Base-by-base conservation (phyloP, 1,140 invertebrate species). In the Bombus vancouverensis region DNA sequence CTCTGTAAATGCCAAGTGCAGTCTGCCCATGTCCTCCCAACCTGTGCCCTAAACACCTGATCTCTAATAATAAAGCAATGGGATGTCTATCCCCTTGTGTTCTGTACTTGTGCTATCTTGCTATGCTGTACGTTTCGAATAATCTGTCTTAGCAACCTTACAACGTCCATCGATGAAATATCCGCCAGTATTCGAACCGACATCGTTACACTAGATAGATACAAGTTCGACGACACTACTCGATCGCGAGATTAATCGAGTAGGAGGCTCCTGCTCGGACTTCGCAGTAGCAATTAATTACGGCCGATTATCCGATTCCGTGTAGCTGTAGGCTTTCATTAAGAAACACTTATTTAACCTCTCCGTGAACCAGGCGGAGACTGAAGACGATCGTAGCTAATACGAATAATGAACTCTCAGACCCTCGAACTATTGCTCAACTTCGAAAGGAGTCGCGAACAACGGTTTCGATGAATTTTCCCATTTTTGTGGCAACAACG, bases 211-310 rank as follows among this genome's bases (percentile, higher is more conserved):
- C 32, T 42, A 47, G 18, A 25, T 15, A 10, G 62, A 71, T 47
- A 34, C 42, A 53, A 47, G 83, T 80, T 85, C 77, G 77, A 85
- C 68, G 83, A 85, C 83, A 80, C 68, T 34, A 42, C 74, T 81
- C 71, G 42, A 65, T n/a, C 25, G 73, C 68, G 42, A 73, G 42
- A 72, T 80, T 80, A 80, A 85, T 85, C 76, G 34, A 84, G 53
- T 39, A 37, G 32, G 47, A 62, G 68, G 53, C 44, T 53, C 32
- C n/a, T 77, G 37, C 68, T 37, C 39, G 15, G 32, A 42, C 75
- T 32, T 18, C 37, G 37, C 6, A 68, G 34, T n/a, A 15, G 53
- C 77, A 65, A 80, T 85, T 85, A 85, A 85, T 85, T 80, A 85
- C 68, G 32, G 39, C 32, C 83, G 77, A 85, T 85, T 85, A 85